Evolutionary conservation across 2,797 vertebrate genomes (phyloP).

Genomic region (Microchirus variegatus): DNA sequence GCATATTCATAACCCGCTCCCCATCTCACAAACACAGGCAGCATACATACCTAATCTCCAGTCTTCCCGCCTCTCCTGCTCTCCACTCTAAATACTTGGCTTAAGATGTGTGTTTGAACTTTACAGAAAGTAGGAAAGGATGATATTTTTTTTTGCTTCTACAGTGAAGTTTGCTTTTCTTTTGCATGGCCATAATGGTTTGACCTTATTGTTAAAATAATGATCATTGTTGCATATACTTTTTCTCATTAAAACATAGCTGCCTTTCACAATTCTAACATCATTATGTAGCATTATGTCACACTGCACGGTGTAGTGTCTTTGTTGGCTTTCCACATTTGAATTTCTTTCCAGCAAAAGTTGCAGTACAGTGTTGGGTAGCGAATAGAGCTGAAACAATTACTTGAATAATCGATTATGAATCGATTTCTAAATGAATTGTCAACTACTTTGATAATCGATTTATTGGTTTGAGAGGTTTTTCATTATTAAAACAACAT

Average conservation of each 20-base stretch:
- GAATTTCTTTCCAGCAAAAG: too few species aligned
- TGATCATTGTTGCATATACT: background rate
- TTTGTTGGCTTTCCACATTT: too few species aligned
- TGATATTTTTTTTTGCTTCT: constrained; percentile 54
- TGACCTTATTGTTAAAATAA: constrained; percentile 14
- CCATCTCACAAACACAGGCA: constrained; percentile 59
- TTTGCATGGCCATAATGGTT: background rate
- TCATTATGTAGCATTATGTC: too few species aligned
- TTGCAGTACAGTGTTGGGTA: too few species aligned
- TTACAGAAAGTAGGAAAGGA: constrained; percentile 52
- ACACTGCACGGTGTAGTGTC: too few species aligned
- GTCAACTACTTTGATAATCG: too few species aligned
- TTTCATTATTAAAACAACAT: too few species aligned
- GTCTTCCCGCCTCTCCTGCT: constrained; percentile 35
- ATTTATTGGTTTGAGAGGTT: too few species aligned
- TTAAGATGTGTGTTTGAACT: constrained; percentile 65
- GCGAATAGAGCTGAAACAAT: too few species aligned
- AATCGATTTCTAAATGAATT: too few species aligned
- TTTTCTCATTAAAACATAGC: background rate
- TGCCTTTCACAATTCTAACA: background rate
- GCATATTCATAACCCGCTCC: constrained; percentile 79
- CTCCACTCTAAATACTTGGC: constrained; percentile 28
- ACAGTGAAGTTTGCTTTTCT: background rate
- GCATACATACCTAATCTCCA: constrained; percentile 32
- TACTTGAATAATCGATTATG: too few species aligned